A percentile compares a stretch with the other conserved stretches of the same genome.
Evolutionary conservation across 1,140 invertebrate genomes (phyloP).

Genomic region (Euura saliciscinereae): DNA sequence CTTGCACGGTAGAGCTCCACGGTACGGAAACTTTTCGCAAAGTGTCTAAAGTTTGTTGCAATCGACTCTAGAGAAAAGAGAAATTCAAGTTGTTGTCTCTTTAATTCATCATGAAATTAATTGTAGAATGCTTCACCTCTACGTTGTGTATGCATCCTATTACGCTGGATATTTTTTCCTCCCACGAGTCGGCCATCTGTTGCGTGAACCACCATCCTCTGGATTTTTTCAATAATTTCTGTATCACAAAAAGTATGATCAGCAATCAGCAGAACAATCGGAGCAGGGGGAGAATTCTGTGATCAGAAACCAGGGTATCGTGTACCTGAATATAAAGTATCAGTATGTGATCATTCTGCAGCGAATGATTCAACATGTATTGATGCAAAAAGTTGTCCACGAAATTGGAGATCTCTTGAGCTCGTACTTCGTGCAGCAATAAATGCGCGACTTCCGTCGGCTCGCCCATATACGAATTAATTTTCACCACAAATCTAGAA

Average conservation of each 20-base stretch:
- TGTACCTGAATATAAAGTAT: slow-evolving; percentile 41
- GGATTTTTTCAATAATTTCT: slow-evolving; percentile 41
- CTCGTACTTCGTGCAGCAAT: slow-evolving; percentile 41
- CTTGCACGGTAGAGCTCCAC: slow-evolving; percentile 42
- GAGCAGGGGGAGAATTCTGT: background rate
- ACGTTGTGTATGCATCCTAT: slow-evolving; percentile 41
- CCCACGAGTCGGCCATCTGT: slow-evolving; percentile 42
- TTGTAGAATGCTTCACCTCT: slow-evolving; percentile 33
- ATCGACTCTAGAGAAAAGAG: slow-evolving; percentile 33
- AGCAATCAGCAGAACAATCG: background rate
- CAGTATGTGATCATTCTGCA: slow-evolving; percentile 43
- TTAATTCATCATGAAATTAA: too few relatives aligned
- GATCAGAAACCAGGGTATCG: background rate
- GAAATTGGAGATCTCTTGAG: slow-evolving; percentile 38
- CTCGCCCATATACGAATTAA: slow-evolving; percentile 40
- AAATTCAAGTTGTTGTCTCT: too few relatives aligned
- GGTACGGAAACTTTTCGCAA: slow-evolving; percentile 49
- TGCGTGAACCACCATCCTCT: slow-evolving; percentile 48
- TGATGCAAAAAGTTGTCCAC: slow-evolving; percentile 41
- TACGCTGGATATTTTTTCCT: slow-evolving; percentile 38
- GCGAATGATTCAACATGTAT: slow-evolving; percentile 46
- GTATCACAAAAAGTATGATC: slow-evolving; percentile 6
- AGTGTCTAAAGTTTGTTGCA: slow-evolving; percentile 42
- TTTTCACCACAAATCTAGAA: slow-evolving; percentile 39
- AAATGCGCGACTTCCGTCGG: slow-evolving; percentile 40